Evolutionary conservation across 2,797 vertebrate genomes (phyloP), one percentile per base, ranked within the genome.

Genomic region (Borostomias antarcticus): DNA sequence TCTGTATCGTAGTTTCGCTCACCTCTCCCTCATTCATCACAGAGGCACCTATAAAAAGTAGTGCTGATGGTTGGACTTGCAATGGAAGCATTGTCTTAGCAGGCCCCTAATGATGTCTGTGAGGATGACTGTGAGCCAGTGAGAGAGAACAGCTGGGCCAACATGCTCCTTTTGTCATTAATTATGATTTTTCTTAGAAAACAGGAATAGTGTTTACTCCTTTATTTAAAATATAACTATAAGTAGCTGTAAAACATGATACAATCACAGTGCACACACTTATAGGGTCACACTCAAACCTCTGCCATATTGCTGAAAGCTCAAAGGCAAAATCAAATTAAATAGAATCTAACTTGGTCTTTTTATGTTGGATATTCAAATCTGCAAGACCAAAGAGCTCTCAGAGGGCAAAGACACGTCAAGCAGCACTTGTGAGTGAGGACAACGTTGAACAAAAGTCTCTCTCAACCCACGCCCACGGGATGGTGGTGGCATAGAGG

Each of bases 41-140:
- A 43, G 50, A 58, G 23, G 32, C 21, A 21, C 60, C 65, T 56
- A 61, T 66, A 69, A 70, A 74, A 64, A 53, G 21, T 15, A 15
- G 30, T 11, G 28, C 70, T 53, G 65, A 77, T 60, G 63, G 69
- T 64, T 68, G 28, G 57, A 67, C 40, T 74, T 45, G 51, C 66
- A 72, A 68, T 70, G 64, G 72, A 72, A 70, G 70, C 64, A 70
- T 72, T 70, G 69, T 74, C 58, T 69, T 73, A 52, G 65, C 70
- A 67, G 69, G 6, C n/a, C n/a, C 40, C 51, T 35, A 65, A 43
- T 51, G 29, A 45, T 52, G 64, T 68, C 69, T 47, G 53, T 63
- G n/a, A 23, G 58, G 45, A 64, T 52, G 23, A 40, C 40, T 52
- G 53, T 52, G 59, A 64, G 59, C 33, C 54, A 47, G 53, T 57